phyloP scores from a whole-genome alignment of 2,797 vertebrate genomes.

The Hemibagrus guttatus region DNA sequence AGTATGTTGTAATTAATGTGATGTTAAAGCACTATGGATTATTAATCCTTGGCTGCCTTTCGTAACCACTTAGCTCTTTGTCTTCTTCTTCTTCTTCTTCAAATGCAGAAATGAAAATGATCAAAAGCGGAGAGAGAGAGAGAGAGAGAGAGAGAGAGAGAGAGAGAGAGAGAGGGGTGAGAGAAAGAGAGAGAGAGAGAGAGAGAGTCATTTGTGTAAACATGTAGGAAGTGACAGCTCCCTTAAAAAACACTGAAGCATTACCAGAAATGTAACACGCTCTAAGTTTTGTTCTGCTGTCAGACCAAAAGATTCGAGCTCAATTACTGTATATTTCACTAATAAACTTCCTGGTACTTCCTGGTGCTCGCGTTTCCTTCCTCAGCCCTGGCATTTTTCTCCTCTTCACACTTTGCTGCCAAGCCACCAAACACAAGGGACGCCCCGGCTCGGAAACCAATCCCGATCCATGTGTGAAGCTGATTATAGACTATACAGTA shows the following conservation, averaged over 20 bases:
- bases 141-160: too few relatives aligned
- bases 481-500: constrained; percentile 44
- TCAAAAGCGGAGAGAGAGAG: not conserved
- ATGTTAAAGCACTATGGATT: constrained; percentile 49
- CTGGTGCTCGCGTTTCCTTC: not conserved
- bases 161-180: not conserved
- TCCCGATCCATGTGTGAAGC: constrained; percentile 52
- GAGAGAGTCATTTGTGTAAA: not conserved
- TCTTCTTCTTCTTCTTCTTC: constrained; percentile 24
- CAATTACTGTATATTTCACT: not conserved
- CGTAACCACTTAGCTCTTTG: constrained; percentile 37
- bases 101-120: constrained; percentile 20
- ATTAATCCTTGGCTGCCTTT: constrained; percentile 48
- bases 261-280: not conserved
- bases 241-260: not conserved
- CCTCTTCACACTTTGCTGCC: constrained; percentile 32
- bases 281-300: not conserved
- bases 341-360: not conserved
- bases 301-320: too few relatives aligned
- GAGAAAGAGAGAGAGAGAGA: too few relatives aligned
- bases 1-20: constrained; percentile 51
- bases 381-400: constrained; percentile 7
- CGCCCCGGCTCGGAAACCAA: constrained; percentile 41
- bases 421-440: constrained; percentile 42
- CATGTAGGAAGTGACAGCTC: not conserved